These are phyloP conservation scores for Podiceps cristatus DNA, from an alignment of 2,113 vertebrate species.

Conservation along the genomic window DNA sequence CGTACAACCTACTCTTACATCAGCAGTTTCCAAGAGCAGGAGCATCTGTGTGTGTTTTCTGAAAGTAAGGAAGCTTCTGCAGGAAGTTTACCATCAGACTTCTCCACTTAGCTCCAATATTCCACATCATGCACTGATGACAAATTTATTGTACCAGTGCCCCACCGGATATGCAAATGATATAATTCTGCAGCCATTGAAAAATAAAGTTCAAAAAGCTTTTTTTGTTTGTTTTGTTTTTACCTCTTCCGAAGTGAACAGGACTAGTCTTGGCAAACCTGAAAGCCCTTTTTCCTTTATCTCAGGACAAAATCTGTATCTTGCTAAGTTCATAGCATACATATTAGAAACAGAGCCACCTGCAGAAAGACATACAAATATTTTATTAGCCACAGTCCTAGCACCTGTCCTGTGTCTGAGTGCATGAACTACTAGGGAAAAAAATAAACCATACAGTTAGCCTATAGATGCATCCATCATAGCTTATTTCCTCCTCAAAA, in stretches of 20 bases:
- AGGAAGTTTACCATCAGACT: neutral
- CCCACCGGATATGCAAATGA: neutral
- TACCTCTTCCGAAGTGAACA: constrained; percentile 89
- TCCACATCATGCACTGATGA: neutral
- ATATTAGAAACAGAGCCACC: constrained; percentile 90
- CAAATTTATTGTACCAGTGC: neutral
- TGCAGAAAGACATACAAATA: constrained; percentile 55
- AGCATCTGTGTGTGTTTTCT: neutral
- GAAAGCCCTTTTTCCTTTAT: constrained; percentile 86
- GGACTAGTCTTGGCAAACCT: constrained; percentile 79
- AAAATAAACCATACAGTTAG: neutral
- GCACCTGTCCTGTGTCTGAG: neutral
- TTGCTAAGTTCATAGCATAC: constrained; percentile 87
- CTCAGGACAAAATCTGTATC: constrained; percentile 83
- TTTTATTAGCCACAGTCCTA: neutral
- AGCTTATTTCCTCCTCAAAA: neutral
- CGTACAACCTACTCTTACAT: neutral
- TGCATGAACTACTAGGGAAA: neutral
- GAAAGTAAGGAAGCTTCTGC: neutral
- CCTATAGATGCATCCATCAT: neutral
- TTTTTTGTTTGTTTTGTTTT: neutral
- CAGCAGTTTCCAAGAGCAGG: neutral
- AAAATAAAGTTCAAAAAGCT: neutral
- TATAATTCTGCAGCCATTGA: neutral
- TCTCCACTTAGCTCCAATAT: neutral